Evolutionary conservation across 2,113 vertebrate genomes (phyloP), one percentile per base, ranked within the genome.

Genomic region (Cygnus buccinator): DNA sequence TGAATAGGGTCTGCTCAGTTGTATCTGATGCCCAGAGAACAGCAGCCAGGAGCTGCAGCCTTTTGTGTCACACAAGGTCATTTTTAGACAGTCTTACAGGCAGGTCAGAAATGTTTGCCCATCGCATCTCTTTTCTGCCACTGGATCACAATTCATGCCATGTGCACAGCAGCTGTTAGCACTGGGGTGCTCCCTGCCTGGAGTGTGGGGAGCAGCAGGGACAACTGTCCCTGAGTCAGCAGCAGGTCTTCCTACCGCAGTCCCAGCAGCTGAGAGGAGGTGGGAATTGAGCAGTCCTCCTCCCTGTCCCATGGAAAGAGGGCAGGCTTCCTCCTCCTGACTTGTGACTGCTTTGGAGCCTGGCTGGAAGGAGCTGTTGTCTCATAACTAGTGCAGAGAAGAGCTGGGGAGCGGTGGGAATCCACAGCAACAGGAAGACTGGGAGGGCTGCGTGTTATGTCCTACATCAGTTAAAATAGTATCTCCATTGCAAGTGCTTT

Each of bases 191-290:
- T 5, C 19, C 13, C 22, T 78, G 46, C 17, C 18, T 55, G 0
- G 1, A 33, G 37, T 1, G 1, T 14, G 29, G 52, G 41, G 39
- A 71, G 7, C 54, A 72, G 57, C 33, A 43, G 39, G 25, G 52
- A 57, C 43, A 52, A 29, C 23, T 66, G 59, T 26, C 28, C 28
- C n/a, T 58, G 25, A 54, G 46, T 43, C 29, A 74, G 57, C 37
- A 35, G 50, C 37, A 72, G 48, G 7, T 6, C 17, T 21, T 70
- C 21, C 79, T 46, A 13, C 16, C 44, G 31, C 65, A 52, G 41
- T 39, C 18, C 5, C 0, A 0, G 65, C 65, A 29, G 19, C 44
- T 62, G 39, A 55, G 28, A 0, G 1, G n/a, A 54, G 15, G 8
- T 5, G 4, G 59, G 72, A 70, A 8, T 29, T 0, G 0, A 58